Base-by-base conservation (phyloP, 2,888 invertebrate genomes). In the Saturnia japonica region DNA sequence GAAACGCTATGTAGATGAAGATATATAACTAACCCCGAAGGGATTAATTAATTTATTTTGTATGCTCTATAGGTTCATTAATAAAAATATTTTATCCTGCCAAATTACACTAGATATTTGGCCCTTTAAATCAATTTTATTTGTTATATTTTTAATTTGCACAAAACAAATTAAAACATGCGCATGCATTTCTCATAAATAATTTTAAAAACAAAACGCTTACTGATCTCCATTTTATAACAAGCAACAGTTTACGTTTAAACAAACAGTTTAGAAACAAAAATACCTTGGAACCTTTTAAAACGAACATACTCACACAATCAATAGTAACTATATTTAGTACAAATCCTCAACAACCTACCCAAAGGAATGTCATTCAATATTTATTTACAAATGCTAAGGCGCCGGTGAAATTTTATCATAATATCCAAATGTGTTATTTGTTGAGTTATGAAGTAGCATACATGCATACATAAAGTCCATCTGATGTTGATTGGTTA, bases 351-450 rank as follows among this genome's bases (percentile, higher is more conserved):
- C 82, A 89, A 87, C 87, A 85, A 88, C 85, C 86, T 89, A 89
- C 86, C 72, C 78, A 87, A 87, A 90, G 91, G 91, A 91, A 91
- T 91, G 91, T 91, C 82, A 78, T 81, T 80, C 75, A 81, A 82
- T 79, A 87, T 88, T 84, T 86, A 88, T 88, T 84, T 86, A 88
- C 87, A 88, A 28, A 25, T 68, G 51, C 14, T n/a, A 70, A 28
- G 51, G 40, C 66, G 66, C 67, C 28, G 28, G 54, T 43, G 22
- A 28, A 1, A 40, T 22, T 16, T 54, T 67, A 57, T 64, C 0
- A 6, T 34, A 57, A 11, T 12, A 4, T 19, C 25, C 12, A 60
- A 60, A 60, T 25, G 14, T 28, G 14, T 60, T 4, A 14, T 60
- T 60, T 22, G n/a, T n/a, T n/a, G n/a, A n/a, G n/a, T n/a, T 60